A percentile compares a stretch with the other conserved stretches of the same genome.
Conservation (phyloP, 2,797 vertebrate species). For the Neopelma chrysocephalum region DNA sequence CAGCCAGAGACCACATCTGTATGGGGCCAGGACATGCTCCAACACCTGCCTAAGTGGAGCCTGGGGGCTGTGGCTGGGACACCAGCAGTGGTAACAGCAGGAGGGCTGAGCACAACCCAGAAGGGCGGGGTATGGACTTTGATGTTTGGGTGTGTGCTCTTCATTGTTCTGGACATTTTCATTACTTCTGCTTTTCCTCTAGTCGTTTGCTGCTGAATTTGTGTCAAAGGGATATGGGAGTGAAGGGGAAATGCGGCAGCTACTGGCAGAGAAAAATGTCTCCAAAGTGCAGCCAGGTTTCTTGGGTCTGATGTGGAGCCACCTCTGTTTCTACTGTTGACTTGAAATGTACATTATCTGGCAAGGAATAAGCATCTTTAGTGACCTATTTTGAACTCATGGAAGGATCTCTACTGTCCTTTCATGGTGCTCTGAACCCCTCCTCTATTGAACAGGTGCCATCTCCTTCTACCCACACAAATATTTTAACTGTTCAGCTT, state of each 20-base stretch:
- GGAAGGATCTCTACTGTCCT: background rate
- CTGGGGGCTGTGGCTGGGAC: background rate
- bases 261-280: background rate
- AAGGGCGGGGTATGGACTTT: background rate
- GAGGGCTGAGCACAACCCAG: background rate
- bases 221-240: background rate
- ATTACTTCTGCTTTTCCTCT: conserved; percentile 1
- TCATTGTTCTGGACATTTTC: background rate
- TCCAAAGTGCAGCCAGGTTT: rapidly evolving
- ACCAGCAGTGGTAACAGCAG: background rate
- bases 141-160: background rate
- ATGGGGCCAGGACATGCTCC: background rate
- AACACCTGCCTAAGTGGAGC: background rate
- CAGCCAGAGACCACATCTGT: background rate
- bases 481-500: background rate
- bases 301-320: background rate
- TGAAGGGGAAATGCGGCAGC: background rate
- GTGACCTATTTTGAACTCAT: background rate
- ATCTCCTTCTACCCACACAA: background rate
- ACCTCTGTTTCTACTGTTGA: background rate
- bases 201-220: background rate
- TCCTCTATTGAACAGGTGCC: background rate
- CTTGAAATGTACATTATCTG: background rate
- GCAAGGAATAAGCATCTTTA: background rate
- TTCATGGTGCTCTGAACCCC: background rate